A percentile compares a stretch with the other conserved stretches of the same genome.
phyloP scores from a whole-genome alignment of 2,113 vertebrate genomes.

The Harpagus bidentatus region DNA sequence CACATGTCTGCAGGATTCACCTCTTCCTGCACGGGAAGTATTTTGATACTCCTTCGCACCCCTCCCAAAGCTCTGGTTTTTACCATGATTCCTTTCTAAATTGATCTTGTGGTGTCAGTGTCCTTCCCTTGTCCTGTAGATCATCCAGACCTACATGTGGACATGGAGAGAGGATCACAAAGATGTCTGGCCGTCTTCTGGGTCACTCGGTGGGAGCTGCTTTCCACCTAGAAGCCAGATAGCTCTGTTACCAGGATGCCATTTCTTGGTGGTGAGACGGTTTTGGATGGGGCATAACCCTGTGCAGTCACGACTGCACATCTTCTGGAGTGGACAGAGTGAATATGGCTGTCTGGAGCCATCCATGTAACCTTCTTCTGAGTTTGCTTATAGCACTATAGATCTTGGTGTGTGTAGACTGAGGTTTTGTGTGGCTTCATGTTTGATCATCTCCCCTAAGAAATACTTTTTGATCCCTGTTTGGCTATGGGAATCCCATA shows the following conservation, averaged over 20 bases:
- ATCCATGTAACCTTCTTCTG: not conserved
- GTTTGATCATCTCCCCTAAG: not conserved
- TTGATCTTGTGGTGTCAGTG: not conserved
- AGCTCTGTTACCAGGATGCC: not conserved
- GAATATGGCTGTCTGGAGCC: not conserved
- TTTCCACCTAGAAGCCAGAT: not conserved
- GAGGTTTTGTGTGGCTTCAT: not conserved
- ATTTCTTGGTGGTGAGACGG: not conserved
- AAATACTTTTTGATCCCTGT: not conserved
- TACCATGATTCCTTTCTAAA: not conserved
- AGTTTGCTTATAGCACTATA: not conserved
- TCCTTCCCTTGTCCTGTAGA: not conserved
- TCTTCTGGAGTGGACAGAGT: not conserved
- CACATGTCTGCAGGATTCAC: fast-evolving
- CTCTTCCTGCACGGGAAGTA: not conserved
- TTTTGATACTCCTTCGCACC: not conserved
- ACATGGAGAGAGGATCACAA: not conserved
- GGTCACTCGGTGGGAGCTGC: not conserved
- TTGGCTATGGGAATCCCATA: fast-evolving
- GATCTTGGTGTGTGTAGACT: not conserved
- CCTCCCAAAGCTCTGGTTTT: not conserved
- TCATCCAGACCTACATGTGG: not conserved
- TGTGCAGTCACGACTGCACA: fast-evolving
- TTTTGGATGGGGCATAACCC: not conserved
- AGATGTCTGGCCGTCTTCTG: no score